A percentile compares a stretch with the other conserved stretches of the same genome.
These are phyloP conservation scores for Noctua comes DNA, from an alignment of 2,888 invertebrate species.

Conservation along the genomic window DNA sequence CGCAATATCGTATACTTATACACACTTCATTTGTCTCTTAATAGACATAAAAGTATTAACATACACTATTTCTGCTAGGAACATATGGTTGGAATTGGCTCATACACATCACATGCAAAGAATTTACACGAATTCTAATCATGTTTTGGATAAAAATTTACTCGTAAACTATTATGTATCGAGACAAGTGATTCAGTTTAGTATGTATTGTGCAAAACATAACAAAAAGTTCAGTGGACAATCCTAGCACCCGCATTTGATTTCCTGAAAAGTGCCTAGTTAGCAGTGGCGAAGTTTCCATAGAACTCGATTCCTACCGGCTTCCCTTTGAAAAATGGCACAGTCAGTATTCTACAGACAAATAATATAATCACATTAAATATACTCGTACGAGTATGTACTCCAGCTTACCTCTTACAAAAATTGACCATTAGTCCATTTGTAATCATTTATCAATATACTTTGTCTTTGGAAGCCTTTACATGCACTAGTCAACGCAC, in stretches of 20 bases:
- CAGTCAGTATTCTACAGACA: too few species aligned
- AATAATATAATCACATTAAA: too few species aligned
- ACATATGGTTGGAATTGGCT: background rate
- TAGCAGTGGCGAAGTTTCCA: too few species aligned
- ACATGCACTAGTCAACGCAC: slow-evolving; percentile 4
- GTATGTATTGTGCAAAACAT: background rate
- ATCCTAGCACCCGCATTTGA: background rate
- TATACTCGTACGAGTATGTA: too few species aligned
- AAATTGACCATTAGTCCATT: too few species aligned
- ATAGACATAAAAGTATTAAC: background rate
- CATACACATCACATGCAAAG: background rate
- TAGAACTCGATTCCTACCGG: too few species aligned
- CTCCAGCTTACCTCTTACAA: too few species aligned
- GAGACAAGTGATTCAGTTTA: background rate
- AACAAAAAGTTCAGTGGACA: background rate
- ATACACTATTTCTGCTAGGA: background rate
- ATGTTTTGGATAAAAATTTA: background rate
- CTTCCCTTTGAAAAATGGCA: too few species aligned
- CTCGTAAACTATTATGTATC: background rate
- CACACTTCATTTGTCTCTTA: background rate
- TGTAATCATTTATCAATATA: background rate
- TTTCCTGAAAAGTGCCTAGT: background rate
- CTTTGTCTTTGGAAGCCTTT: background rate
- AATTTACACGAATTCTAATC: background rate
- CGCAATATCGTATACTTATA: too few species aligned